Base-by-base conservation (phyloP, 2,113 vertebrate genomes). In the Labeo catla region DNA sequence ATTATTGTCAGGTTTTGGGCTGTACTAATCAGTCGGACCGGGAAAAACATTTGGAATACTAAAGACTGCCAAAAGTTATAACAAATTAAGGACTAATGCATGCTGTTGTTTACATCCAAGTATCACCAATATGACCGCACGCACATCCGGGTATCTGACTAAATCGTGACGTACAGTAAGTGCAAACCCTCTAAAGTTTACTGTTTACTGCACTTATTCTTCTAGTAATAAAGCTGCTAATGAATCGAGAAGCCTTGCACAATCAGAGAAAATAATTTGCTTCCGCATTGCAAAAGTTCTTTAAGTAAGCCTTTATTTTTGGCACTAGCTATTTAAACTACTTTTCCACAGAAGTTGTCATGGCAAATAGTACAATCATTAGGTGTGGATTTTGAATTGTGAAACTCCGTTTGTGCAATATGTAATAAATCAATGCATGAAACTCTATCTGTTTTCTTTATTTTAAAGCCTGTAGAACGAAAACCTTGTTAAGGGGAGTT, bases 261-360 rank as follows among this genome's bases (percentile, higher is more conserved):
- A 61, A 9, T 61, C 21, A 61, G 7, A 61, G 21, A 61, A 61
- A 59, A 59, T 59, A 59, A 19, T 19, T 59, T 61, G 9, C 57
- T 9, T 61, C 57, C 57, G 0, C 6, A 21, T 61, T 61, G 21
- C 21, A 21, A 61, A 61, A 61, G n/a, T 49, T 76, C 47, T n/a
- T 28, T 59, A 21, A 70, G 76, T 73, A 21, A 70, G 76, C 63
- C 4, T 5, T 21, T 66, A 61, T 85, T 77, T 77, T 76, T 68
- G 36, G 34, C 54, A 45, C 70, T 52, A 4, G 28, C 65, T 43
- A 10, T 68, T 36, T 19, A 57, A 81, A 66, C 7, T 47, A 43
- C 39, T 47, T 81, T 65, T 81, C 59, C 43, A 81, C 7, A 28
- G 10, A 81, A 5, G 12, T 28, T 47, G 59, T 57, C 28, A 61